These are phyloP conservation scores for Tamandua tetradactyla DNA, from an alignment of 2,797 vertebrate species.

Conservation along the genomic window DNA sequence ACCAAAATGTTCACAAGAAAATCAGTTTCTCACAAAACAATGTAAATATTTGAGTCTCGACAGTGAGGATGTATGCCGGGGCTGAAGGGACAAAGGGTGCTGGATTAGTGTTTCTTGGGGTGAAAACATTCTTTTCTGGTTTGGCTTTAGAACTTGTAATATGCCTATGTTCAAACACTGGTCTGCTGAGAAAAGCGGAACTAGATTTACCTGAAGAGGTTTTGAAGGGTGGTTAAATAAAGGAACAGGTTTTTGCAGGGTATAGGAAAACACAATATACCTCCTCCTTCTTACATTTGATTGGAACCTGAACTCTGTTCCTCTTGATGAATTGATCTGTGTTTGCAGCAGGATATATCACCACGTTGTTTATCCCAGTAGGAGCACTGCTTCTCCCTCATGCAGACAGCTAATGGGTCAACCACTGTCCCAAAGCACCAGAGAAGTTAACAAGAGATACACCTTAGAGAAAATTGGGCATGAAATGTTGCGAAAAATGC, in stretches of 20 bases:
- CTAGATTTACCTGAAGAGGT: constrained; percentile 41
- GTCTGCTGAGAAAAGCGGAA: constrained; percentile 21
- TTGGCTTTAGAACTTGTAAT: constrained; percentile 49
- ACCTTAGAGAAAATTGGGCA: background rate
- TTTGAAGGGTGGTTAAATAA: constrained; percentile 27
- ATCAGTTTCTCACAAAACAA: too few relatives aligned
- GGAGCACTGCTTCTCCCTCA: background rate
- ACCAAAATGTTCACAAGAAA: background rate
- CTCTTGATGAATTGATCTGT: constrained; percentile 5
- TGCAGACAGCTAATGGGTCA: background rate
- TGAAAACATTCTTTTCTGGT: background rate
- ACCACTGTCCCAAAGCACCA: background rate
- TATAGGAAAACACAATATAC: background rate
- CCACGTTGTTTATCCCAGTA: background rate
- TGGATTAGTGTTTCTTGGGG: background rate
- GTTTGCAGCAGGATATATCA: constrained; percentile 15
- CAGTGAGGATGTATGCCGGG: background rate
- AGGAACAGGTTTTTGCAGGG: background rate
- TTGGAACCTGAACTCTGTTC: background rate
- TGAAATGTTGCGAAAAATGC: background rate
- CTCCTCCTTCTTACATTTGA: background rate
- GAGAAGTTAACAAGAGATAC: background rate
- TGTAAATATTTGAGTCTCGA: constrained; percentile 1
- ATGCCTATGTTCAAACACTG: background rate
- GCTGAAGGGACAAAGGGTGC: background rate